These are phyloP conservation scores for Solen grandis DNA, from an alignment of 1,140 invertebrate genomes.

Conservation along the genomic window DNA sequence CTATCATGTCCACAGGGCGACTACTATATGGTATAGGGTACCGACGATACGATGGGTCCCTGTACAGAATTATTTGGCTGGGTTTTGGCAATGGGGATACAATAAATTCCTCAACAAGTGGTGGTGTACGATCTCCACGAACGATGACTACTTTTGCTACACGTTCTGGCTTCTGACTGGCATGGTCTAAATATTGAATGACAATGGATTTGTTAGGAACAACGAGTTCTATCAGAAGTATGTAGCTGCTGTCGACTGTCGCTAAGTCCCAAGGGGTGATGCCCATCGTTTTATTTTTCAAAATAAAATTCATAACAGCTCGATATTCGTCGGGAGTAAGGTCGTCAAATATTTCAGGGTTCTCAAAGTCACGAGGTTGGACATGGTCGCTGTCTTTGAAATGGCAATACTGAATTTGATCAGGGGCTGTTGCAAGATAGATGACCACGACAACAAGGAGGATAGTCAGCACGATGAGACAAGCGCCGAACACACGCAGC, in stretches of 20 bases:
- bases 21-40: conserved; percentile 26
- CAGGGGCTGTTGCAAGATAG: not conserved
- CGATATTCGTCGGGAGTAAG: conserved; percentile 33
- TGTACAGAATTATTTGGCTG: not conserved
- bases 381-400: conserved; percentile 14
- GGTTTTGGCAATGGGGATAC: conserved; percentile 18
- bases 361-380: conserved; percentile 22
- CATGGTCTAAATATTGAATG: conserved; percentile 24
- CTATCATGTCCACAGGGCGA: conserved; percentile 1
- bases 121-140: not conserved
- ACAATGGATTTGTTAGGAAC: conserved; percentile 12
- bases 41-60: conserved; percentile 18
- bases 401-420: not conserved
- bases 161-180: conserved; percentile 5
- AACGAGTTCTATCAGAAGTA: conserved; percentile 33
- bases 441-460: conserved; percentile 11
- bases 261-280: conserved; percentile 13
- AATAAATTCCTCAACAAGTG: conserved; percentile 41
- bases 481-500: not conserved
- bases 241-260: conserved; percentile 38
- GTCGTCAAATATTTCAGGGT: conserved; percentile 49
- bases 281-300: not conserved
- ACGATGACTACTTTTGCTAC: conserved; percentile 26
- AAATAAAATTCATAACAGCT: conserved; percentile 12
- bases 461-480: not conserved